These are phyloP conservation scores for Prenolepis imparis DNA, from an alignment of 2,888 invertebrate species.

Conservation along the genomic window DNA sequence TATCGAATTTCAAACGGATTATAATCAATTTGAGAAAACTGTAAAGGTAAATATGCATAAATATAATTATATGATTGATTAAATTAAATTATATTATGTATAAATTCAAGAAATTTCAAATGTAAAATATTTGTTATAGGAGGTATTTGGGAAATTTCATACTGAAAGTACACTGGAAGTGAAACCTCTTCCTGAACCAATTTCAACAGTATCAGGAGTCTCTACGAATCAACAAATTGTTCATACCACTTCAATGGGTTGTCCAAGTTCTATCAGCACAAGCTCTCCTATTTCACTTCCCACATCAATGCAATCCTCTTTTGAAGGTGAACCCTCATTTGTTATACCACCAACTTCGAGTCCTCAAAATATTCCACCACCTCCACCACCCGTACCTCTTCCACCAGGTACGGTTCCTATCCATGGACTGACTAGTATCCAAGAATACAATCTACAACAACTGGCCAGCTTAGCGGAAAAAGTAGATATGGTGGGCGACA, in stretches of 20 bases:
- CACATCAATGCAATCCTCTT: slow-evolving; percentile 91
- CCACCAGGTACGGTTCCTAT: slow-evolving; percentile 83
- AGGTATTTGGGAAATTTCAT: slow-evolving; percentile 91
- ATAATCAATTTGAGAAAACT: slow-evolving; percentile 92
- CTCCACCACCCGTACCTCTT: slow-evolving; percentile 81
- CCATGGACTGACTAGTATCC: slow-evolving; percentile 90
- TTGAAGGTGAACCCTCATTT: slow-evolving; percentile 90
- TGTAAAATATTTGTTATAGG: slow-evolving; percentile 85
- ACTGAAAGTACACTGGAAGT: slow-evolving; percentile 88
- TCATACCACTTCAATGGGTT: slow-evolving; percentile 87
- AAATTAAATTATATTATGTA: slow-evolving; percentile 23
- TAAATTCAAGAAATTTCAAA: not conserved
- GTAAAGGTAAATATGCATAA: slow-evolving; percentile 85
- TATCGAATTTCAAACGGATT: slow-evolving; percentile 93
- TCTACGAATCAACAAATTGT: slow-evolving; percentile 86
- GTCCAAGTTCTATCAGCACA: slow-evolving; percentile 89
- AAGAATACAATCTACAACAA: slow-evolving; percentile 95
- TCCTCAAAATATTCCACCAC: slow-evolving; percentile 84
- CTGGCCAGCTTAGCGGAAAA: slow-evolving; percentile 94
- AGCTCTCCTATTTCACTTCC: slow-evolving; percentile 91
- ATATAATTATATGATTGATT: not conserved
- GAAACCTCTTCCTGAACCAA: slow-evolving; percentile 87
- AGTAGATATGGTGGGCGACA: slow-evolving; percentile 84
- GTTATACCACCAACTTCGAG: slow-evolving; percentile 86
- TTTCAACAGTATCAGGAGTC: slow-evolving; percentile 86